phyloP scores from a whole-genome alignment of 2,888 invertebrate genomes.

The Ennomos fuscantarius region DNA sequence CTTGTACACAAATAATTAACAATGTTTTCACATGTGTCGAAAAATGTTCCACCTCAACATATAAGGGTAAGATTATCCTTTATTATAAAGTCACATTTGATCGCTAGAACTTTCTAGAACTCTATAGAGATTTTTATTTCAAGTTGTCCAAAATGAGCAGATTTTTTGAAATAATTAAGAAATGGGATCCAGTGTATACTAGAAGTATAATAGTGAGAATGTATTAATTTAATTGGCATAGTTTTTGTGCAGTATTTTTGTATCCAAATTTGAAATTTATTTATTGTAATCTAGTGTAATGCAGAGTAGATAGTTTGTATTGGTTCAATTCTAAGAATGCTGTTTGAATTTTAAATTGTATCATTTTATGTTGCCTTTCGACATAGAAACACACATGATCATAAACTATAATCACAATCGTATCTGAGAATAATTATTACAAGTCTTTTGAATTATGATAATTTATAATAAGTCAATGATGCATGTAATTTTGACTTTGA shows the following conservation, averaged over 20 bases:
- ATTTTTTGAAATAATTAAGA: slow-evolving; percentile 33
- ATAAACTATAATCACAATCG: no score
- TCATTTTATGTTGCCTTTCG: no score
- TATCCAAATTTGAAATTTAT: slow-evolving; percentile 41
- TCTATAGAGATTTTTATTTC: slow-evolving; percentile 38
- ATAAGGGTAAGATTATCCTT: slow-evolving; percentile 18
- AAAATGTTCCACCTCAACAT: slow-evolving; percentile 20
- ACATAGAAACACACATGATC: no score
- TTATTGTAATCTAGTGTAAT: slow-evolving; percentile 35
- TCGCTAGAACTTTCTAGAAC: slow-evolving; percentile 29
- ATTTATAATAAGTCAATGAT: no score
- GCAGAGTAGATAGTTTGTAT: slow-evolving; percentile 10
- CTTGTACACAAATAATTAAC: no score
- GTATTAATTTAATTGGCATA: slow-evolving; percentile 55
- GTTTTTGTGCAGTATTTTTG: slow-evolving; percentile 46
- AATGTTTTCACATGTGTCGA: not conserved
- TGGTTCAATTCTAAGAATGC: not conserved
- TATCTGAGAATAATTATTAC: no score
- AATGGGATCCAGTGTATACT: slow-evolving; percentile 51
- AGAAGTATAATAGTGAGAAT: slow-evolving; percentile 49
- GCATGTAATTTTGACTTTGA: no score
- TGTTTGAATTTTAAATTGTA: no score
- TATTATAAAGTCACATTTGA: slow-evolving; percentile 21
- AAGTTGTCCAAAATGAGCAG: slow-evolving; percentile 26
- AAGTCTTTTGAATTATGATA: no score